Evolutionary conservation across 2,888 invertebrate genomes (phyloP), one percentile per base, ranked within the genome.

Genomic region (Caenorhabditis sp.): DNA sequence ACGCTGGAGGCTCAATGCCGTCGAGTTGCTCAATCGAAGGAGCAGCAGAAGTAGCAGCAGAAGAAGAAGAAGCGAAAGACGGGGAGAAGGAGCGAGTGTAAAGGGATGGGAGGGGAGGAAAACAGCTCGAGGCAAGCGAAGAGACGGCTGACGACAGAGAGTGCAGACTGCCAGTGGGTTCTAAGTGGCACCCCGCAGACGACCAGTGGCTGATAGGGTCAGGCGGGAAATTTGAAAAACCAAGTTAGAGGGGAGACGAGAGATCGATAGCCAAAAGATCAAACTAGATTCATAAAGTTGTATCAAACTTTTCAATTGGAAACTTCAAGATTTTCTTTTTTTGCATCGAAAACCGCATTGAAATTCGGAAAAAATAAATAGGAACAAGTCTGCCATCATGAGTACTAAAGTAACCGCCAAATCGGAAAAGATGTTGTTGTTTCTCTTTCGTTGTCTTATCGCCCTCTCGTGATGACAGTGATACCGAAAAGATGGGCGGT

Each of bases 201-300:
- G 69, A 60, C 28, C 55, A 67, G 20, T 40, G 56, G 40, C 60
- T 69, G 58, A 69, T 69, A 60, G 44, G 28, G 32, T 28, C 20
- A 40, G 37, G 37, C 24, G 28, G 18, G 53, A 22, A 26, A 65
- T 65, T 37, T 9, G 24, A 53, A 65, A n/a, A 56, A 44, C 56
- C 18, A 35, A 37, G 15, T 24, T 24, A n/a, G n/a, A n/a, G n/a
- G 40, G 9, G 56, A 68, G 32, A 20, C 20, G 20, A 51, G 2
- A 64, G 56, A 58, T 47, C 20, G n/a, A 47, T 11, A 32, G 35
- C 20, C 58, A 58, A 15, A 58, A 28, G 56, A 68, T 56, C 65
- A 53, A 22, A 61, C n/a, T n/a, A n/a, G n/a, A n/a, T n/a, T n/a
- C n/a, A n/a, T n/a, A n/a, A n/a, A n/a, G n/a, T n/a, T n/a, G n/a